phyloP scores from a whole-genome alignment of 2,797 vertebrate genomes.

The Periophthalmus magnuspinnatus region DNA sequence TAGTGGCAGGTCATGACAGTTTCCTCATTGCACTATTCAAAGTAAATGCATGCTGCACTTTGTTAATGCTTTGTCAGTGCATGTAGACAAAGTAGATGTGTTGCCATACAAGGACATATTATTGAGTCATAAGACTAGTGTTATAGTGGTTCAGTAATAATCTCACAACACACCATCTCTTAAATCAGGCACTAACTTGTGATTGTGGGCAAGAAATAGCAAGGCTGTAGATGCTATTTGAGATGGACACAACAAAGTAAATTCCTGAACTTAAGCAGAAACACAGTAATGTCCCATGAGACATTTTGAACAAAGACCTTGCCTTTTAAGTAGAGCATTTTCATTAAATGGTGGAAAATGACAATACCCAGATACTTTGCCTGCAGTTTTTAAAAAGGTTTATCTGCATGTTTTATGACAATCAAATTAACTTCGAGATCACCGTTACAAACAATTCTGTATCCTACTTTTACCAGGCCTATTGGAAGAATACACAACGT shows the following conservation, averaged over 20 bases:
- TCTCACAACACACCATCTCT: constrained; percentile 30
- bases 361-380: constrained; percentile 37
- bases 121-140: constrained; percentile 4
- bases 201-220: constrained; percentile 63
- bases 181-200: constrained; percentile 58
- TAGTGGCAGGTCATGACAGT: constrained; percentile 64
- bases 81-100: constrained; percentile 11
- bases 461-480: constrained; percentile 24
- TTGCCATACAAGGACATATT: constrained; percentile 4
- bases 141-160: constrained; percentile 43
- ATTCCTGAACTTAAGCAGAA: constrained; percentile 14
- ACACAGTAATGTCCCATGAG: constrained; percentile 24
- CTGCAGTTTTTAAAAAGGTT: constrained; percentile 16
- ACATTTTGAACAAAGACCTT: constrained; percentile 47
- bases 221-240: constrained; percentile 44
- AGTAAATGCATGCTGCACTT: constrained; percentile 15
- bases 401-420: constrained; percentile 9
- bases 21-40: constrained; percentile 52
- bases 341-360: constrained; percentile 34
- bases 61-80: constrained; percentile 32
- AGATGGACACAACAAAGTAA: constrained; percentile 38
- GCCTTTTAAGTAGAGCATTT: constrained; percentile 49
- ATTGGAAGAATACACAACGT: constrained; percentile 34
- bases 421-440: constrained; percentile 14
- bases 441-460: background rate